Base-by-base conservation (phyloP, 2,113 vertebrate species). In the Indicator maculatus region DNA sequence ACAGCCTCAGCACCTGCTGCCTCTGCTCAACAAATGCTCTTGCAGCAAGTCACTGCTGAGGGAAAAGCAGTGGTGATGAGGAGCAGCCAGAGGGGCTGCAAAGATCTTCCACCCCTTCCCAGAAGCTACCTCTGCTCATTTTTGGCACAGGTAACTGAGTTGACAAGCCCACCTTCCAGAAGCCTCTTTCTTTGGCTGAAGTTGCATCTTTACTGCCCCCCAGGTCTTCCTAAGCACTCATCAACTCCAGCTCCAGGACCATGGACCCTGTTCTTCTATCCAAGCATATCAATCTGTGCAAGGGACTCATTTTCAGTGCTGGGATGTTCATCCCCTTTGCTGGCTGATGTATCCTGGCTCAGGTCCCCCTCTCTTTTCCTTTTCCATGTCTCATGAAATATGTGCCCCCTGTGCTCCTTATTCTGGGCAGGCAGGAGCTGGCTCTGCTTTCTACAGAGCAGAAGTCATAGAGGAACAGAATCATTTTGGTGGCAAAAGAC, bases 1-100 rank as follows among this genome's bases (percentile, higher is more conserved):
- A 8, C 8, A 41, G 45, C 14, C 17, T 39, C n/a, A 18, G 50
- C 11, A 45, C 26, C 47, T 6, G 1, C 41, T 1, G 0, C 20
- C 36, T 73, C 20, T 47, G 60, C 59, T 15, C 30, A 52, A 56
- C 11, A 52, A 88, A 38, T 1, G 11, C 19, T 56, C 55, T 11
- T 70, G 16, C 33, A 82, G 65, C 10, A 7, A 83, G n/a, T 17
- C 21, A 6, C 63, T 8, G 30, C 56, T 44, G 44, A 31, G 17
- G 23, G n/a, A 21, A 26, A 21, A 41, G 38, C 2, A 3, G 63
- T 50, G 47, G 19, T 50, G 20, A 21, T 20, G 18, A 41, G 39
- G 39, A 41, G 39, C 39, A 41, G 39, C n/a, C 39, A 11, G 69
- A 19, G 84, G 31, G 33, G 33, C 30, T 69, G 53, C n/a, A 27